These are phyloP conservation scores for Falco peregrinus DNA, from an alignment of 2,797 vertebrate genomes.

Conservation along the genomic window DNA sequence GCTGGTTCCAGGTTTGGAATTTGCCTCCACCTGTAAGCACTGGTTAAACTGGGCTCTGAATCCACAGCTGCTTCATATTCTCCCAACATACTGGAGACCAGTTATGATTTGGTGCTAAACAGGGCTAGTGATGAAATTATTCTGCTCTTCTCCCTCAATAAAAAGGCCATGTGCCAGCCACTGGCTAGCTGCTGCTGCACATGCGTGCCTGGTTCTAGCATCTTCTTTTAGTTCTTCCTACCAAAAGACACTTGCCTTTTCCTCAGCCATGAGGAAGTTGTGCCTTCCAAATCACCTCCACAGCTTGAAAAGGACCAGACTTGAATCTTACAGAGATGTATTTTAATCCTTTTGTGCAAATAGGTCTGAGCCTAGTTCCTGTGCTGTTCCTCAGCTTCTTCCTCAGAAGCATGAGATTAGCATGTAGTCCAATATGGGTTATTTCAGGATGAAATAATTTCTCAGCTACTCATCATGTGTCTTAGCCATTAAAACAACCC, in stretches of 20 bases:
- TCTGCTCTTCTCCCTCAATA: not conserved
- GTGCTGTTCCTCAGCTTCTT: not conserved
- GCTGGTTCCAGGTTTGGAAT: not conserved
- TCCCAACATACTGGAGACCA: fast-evolving
- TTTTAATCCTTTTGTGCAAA: not conserved
- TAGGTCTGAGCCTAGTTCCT: not conserved
- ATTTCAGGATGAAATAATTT: not conserved
- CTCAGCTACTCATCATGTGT: not conserved
- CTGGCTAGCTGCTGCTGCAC: not conserved
- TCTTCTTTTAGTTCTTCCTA: not conserved
- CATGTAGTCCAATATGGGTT: not conserved
- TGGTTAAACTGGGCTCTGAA: not conserved
- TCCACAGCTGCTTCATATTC: not conserved
- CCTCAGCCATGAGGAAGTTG: not conserved
- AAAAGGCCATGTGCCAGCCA: fast-evolving
- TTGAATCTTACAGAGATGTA: not conserved
- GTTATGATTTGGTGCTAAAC: not conserved
- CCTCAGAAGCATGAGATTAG: not conserved
- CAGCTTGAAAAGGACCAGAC: not conserved
- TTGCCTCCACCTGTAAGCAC: not conserved
- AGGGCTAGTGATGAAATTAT: not conserved
- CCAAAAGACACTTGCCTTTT: fast-evolving
- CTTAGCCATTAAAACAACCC: not conserved
- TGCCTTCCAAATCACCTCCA: not conserved
- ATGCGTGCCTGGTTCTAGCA: not conserved